Base-by-base conservation (phyloP, 2,888 invertebrate species). In the Eupsilia transversa region DNA sequence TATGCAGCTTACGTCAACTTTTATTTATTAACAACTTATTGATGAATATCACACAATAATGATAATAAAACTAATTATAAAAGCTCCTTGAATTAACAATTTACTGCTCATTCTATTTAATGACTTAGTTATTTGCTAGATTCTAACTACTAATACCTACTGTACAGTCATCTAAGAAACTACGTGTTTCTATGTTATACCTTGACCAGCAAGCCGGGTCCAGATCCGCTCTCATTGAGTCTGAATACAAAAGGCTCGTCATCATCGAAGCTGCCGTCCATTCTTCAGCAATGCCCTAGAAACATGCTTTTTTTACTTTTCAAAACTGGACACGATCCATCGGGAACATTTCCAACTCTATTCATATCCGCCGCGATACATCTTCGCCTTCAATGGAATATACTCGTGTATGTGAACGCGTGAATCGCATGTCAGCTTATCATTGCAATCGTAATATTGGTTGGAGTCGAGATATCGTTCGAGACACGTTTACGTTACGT, bases 241-340 rank as follows among this genome's bases (percentile, higher is more conserved):
- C 98, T 97, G 93, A 98, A 98, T 89, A 98, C 96, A 91, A 98
- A 98, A 56, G 98, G 98, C 77, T 97, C 97, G 87, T 97, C 97
- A 91, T 91, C 95, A 90, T 94, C 97, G 90, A 89, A 90, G 72
- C 89, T 88, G 79, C 91, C 92, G 83, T 95, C 95, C 96, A 96
- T 97, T 85, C 83, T 89, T 88, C 86, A 87, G 65, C 73, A 72
- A 67, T 69, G 41, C 68, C 73, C 74, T 81, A 68, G 38, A 79
- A 83, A 56, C 84, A 86, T 85, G 73, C 75, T 71, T 61, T 57
- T 46, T 72, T 72, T 76, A 82, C 61, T 68, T 80, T 67, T 76
- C 71, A 73, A 77, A 74, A 74, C 54, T 52, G 27, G 43, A 82
- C 68, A 41, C 65, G 64, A 70, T 61, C 70, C 76, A 77, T 78